phyloP scores from a whole-genome alignment of 1,140 invertebrate species.

The Ylistrum balloti region DNA sequence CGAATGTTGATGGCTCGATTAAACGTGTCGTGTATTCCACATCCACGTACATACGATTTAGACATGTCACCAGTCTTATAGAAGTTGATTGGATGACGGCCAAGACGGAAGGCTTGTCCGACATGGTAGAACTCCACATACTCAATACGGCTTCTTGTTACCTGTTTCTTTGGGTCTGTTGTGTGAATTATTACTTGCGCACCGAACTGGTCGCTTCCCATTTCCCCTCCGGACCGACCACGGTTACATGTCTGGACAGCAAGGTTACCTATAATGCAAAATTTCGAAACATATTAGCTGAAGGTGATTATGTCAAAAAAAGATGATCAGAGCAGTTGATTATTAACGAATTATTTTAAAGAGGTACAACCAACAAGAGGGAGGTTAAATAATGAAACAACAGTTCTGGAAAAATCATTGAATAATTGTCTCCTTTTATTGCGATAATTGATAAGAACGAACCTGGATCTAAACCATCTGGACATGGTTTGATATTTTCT shows the following conservation, averaged over 20 bases:
- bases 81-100: slow-evolving; percentile 81
- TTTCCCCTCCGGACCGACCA: slow-evolving; percentile 80
- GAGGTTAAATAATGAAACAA: too few relatives aligned
- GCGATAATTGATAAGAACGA: not conserved
- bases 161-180: slow-evolving; percentile 64
- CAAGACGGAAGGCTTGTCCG: slow-evolving; percentile 82
- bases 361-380: too few relatives aligned
- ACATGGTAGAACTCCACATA: slow-evolving; percentile 76
- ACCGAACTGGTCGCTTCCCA: slow-evolving; percentile 80
- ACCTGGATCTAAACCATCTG: slow-evolving; percentile 80
- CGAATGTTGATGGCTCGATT: slow-evolving; percentile 82
- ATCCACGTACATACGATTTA: slow-evolving; percentile 78
- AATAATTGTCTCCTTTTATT: too few relatives aligned
- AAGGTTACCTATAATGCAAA: slow-evolving; percentile 75
- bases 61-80: slow-evolving; percentile 80
- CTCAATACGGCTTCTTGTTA: slow-evolving; percentile 63
- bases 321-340: too few relatives aligned
- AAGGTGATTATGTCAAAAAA: too few relatives aligned
- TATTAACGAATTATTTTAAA: too few relatives aligned
- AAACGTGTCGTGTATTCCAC: slow-evolving; percentile 79
- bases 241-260: slow-evolving; percentile 79
- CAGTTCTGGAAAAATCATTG: too few relatives aligned
- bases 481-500: slow-evolving; percentile 75
- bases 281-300: too few relatives aligned
- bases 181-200: slow-evolving; percentile 77